Base-by-base conservation (phyloP, 1,140 invertebrate genomes). In the Rhopalosiphum padi region DNA sequence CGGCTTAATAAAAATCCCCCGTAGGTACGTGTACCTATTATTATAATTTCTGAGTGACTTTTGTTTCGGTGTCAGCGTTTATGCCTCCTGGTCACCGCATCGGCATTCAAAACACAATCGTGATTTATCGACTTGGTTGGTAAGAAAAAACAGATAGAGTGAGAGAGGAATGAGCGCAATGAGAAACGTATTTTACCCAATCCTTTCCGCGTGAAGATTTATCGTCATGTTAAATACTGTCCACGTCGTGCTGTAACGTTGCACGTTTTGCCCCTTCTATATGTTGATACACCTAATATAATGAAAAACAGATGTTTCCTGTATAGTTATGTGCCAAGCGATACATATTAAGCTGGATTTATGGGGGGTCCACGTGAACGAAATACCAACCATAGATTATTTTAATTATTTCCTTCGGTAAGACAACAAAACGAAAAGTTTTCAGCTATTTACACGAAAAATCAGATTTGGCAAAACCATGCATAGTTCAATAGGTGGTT, bases 221-320 rank as follows among this genome's bases (percentile, higher is more conserved):
- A 77, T 77, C 60, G 60, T 77, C 60, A n/a, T 77, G 60, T 77
- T 77, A n/a, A 68, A 77, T n/a, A 77, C 30, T 77, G 60, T 77
- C 60, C 60, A 77, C 30, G 60, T n/a, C 60, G 30, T 77, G 60
- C 60, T n/a, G 30, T 18, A 18, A 5, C 60, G 30, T 77, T n/a
- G 60, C 60, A 77, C 60, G 60, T 77, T 77, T 77, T 77, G 60
- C 60, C 4, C 60, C 60, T 77, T 68, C 15, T n/a, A 41, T n/a
- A 30, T n/a, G 30, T 68, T n/a, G 60, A 77, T 77, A 18, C 18
- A 77, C 30, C 60, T 77, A 77, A 77, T 77, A 35, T 77, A 77
- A 77, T 77, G 60, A 77, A 77, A 77, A 77, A 77, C 60, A 77
- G 60, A 77, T 77, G 60, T 77, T 77, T 77, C 60, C 60, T 77